phyloP scores from a whole-genome alignment of 2,797 vertebrate genomes.

The Notolepis coatsorum region DNA sequence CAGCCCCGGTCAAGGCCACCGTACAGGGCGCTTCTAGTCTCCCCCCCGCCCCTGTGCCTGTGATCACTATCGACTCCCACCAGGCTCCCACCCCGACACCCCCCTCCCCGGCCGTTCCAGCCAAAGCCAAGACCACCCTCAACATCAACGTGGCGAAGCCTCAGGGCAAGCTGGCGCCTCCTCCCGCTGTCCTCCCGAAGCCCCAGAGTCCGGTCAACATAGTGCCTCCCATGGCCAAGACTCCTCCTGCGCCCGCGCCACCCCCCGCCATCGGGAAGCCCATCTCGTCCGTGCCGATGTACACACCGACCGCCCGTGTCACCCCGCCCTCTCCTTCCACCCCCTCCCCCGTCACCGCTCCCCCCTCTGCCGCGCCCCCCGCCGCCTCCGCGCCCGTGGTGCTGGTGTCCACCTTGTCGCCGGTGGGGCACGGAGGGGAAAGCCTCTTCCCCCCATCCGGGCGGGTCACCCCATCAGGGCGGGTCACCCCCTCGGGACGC shows the following conservation, averaged over 20 bases:
- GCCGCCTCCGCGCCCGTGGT: conserved; percentile 71
- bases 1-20: conserved; percentile 33
- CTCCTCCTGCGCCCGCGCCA: conserved; percentile 59
- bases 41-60: conserved; percentile 10
- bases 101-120: conserved; percentile 59
- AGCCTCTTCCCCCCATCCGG: conserved; percentile 64
- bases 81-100: conserved; percentile 57
- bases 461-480: conserved; percentile 75
- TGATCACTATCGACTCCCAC: conserved; percentile 28
- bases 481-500: conserved; percentile 77
- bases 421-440: conserved; percentile 72
- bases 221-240: conserved; percentile 45
- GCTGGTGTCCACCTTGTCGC: conserved; percentile 82
- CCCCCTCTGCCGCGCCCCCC: conserved; percentile 37
- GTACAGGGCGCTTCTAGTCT: conserved; percentile 9
- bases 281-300: conserved; percentile 84
- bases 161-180: conserved; percentile 62
- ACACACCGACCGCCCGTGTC: conserved; percentile 58
- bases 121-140: conserved; percentile 77
- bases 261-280: conserved; percentile 79
- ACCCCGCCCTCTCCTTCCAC: conserved; percentile 56
- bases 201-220: conserved; percentile 73
- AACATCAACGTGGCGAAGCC: conserved; percentile 79
- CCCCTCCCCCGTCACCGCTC: conserved; percentile 36
- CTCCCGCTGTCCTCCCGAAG: conserved; percentile 80